Evolutionary conservation across 2,797 vertebrate genomes (phyloP).

Genomic region (Lerista edwardsae): DNA sequence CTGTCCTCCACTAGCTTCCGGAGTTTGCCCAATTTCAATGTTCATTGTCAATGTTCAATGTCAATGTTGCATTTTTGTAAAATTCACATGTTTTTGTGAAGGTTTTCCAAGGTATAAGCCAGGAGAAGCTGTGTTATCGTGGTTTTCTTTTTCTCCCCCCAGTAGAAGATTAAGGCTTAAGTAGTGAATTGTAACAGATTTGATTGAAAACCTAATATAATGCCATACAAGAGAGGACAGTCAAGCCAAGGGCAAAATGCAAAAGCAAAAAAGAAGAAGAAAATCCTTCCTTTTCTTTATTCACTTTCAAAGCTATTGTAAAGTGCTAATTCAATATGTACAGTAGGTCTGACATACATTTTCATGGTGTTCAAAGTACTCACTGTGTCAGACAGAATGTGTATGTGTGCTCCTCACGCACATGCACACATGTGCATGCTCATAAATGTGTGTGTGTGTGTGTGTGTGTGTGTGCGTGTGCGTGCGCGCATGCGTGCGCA

Average conservation of each 20-base stretch:
- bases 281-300: constrained; percentile 32
- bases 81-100: constrained; percentile 25
- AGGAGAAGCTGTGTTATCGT: constrained; percentile 42
- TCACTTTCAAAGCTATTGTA: constrained; percentile 26
- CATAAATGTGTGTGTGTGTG: too few species aligned
- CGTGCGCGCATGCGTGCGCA: too few species aligned
- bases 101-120: constrained; percentile 38
- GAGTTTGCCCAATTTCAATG: too few species aligned
- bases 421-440: too few species aligned
- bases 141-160: constrained; percentile 2
- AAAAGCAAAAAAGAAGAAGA: not conserved
- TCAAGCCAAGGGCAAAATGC: constrained; percentile 17
- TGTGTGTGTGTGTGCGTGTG: too few species aligned
- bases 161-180: constrained; percentile 52
- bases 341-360: not conserved
- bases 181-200: constrained; percentile 38
- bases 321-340: not conserved
- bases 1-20: too few species aligned
- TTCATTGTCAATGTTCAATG: too few species aligned
- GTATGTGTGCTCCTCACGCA: too few species aligned
- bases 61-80: not conserved
- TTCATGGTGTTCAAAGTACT: not conserved
- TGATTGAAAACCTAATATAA: constrained; percentile 47
- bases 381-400: too few species aligned
- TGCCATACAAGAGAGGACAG: constrained; percentile 37